A percentile compares a stretch with the other conserved stretches of the same genome.
Evolutionary conservation across 2,113 vertebrate genomes (phyloP).

Genomic region (Megaceryle maxima): DNA sequence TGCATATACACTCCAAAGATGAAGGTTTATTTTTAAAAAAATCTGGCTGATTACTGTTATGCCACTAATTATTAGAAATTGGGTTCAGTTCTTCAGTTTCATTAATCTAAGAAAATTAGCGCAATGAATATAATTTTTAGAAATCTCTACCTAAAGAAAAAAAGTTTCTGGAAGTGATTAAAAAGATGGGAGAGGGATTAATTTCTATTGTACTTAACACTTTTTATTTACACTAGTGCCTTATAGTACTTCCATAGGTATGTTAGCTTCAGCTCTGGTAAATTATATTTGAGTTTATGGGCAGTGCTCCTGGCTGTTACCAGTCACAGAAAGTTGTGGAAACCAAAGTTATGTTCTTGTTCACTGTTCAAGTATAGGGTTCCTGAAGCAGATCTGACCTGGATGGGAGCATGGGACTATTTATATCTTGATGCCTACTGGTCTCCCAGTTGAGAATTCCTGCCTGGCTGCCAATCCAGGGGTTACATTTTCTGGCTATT

Average conservation of each 20-base stretch:
- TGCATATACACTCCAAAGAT: neutral
- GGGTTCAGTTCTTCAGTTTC: neutral
- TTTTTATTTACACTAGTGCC: neutral
- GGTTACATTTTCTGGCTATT: neutral
- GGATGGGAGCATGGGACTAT: neutral
- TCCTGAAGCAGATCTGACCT: neutral
- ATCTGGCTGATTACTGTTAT: neutral
- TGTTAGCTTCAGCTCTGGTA: neutral
- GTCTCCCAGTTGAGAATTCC: conserved; percentile 16
- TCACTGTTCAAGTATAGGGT: neutral
- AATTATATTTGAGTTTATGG: neutral
- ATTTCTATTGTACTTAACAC: neutral
- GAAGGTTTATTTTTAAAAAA: neutral
- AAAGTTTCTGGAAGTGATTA: neutral
- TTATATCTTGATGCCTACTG: conserved; percentile 20
- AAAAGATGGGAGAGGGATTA: neutral
- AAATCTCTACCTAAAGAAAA: neutral
- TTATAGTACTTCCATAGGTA: neutral
- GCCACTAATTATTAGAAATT: neutral
- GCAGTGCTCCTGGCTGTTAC: neutral
- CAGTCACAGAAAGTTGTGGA: neutral
- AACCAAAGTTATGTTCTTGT: neutral
- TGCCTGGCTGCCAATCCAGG: neutral
- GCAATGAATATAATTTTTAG: neutral
- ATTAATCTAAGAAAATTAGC: neutral